Evolutionary conservation across 2,113 vertebrate species (phyloP), one percentile per base, ranked within the genome.

Genomic region (Phalacrocorax brasilianus): DNA sequence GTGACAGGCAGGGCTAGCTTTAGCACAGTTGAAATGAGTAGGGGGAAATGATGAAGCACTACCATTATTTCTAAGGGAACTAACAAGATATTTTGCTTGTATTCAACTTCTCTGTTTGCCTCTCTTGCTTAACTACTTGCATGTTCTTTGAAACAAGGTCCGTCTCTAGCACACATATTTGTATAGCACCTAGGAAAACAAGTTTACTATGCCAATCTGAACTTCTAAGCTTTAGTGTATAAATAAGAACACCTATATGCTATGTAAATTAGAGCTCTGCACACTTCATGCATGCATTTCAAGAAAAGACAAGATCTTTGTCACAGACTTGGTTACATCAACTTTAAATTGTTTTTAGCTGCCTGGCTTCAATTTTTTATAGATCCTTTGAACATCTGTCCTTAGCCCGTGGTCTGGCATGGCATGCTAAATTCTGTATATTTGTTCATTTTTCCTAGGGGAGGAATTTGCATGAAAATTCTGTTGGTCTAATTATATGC

Each of bases 401-500:
- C 84, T 75, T 59, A 91, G 65, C 61, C 84, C 8, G 0, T 45
- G 32, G 81, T 89, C 71, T 96, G 87, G 71, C 59, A 79, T 45
- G 24, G 71, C 53, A 79, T 6, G 11, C 53, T 85, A 56, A 85
- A 85, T 62, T 82, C 85, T 89, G 42, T 81, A 52, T 92, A 90
- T 93, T 88, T 95, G 70, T 94, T 93, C 87, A 85, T 82, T 91
- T 85, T 76, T 95, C 93, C 88, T 73, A 56, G 12, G 78, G 73
- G 94, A 94, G 47, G 50, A 88, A 94, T 93, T 93, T 38, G 53
- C 81, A 82, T 80, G 71, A 94, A 96, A 91, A 94, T 93, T 79
- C 89, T 96, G 49, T 68, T 96, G 66, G 70, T 94, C 85, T 96
- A 88, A 94, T 94, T 94, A 79, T 85, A 90, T 68, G 91, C 77